Percentiles rank a stretch among this genome's conserved stretches.
Conservation (phyloP, 2,888 invertebrate species). For the Entomobrya proxima region DNA sequence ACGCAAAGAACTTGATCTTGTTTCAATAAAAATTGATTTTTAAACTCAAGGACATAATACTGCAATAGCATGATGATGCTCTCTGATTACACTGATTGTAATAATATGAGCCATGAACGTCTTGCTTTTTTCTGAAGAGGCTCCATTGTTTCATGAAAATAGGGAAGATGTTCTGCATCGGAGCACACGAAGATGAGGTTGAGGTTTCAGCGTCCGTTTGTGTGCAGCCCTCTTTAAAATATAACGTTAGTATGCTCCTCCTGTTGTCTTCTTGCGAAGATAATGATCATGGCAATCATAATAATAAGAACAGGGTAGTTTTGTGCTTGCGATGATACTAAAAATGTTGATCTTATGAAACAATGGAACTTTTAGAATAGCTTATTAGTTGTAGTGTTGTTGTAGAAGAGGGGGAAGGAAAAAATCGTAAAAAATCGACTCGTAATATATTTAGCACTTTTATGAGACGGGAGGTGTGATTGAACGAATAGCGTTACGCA, state of each 20-base stretch:
- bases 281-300: neutral
- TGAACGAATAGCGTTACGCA: neutral
- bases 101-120: neutral
- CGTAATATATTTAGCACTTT: neutral
- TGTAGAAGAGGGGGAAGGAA: neutral
- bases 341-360: no score
- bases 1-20: neutral
- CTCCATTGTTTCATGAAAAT: neutral
- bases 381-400: neutral
- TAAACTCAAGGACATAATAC: neutral
- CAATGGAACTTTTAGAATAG: no score
- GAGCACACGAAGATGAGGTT: constrained; percentile 13
- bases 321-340: no score
- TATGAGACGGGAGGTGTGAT: neutral
- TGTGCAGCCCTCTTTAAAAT: neutral
- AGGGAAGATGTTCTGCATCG: constrained; percentile 1
- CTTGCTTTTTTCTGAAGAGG: neutral
- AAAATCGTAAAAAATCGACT: neutral
- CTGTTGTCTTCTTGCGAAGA: neutral
- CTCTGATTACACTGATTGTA: neutral
- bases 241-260: neutral
- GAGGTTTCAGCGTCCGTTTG: neutral
- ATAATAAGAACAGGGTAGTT: no score
- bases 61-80: no score
- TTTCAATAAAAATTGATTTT: neutral